phyloP scores from a whole-genome alignment of 2,113 vertebrate species.

The Psilopogon haemacephalus region DNA sequence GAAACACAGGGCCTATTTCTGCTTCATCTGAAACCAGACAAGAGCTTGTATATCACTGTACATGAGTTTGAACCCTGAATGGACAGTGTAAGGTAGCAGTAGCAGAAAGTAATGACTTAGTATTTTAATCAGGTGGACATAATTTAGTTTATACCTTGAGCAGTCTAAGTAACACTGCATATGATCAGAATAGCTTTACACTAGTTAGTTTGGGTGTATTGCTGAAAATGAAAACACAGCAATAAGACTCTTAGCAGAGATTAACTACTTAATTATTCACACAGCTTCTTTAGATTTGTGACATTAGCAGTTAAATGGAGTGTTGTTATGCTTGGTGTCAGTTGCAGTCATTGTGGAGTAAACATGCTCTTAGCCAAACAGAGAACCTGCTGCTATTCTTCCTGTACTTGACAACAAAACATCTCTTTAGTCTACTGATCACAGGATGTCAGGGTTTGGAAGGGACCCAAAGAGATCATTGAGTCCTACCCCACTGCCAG shows the following conservation, averaged over 20 bases:
- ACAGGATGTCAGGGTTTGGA: too few species aligned
- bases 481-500: too few species aligned
- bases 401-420: background rate
- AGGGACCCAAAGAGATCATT: too few species aligned
- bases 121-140: background rate
- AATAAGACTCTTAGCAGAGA: background rate
- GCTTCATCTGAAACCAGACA: background rate
- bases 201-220: background rate
- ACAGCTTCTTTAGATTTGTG: background rate
- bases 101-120: background rate
- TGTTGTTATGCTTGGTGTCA: background rate
- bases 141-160: background rate
- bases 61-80: background rate
- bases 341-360: background rate
- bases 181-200: background rate
- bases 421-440: background rate
- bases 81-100: background rate
- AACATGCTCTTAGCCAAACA: background rate
- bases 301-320: background rate
- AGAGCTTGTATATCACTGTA: background rate
- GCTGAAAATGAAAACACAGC: background rate
- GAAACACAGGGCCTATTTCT: background rate
- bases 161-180: background rate
- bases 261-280: background rate
- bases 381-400: background rate